Conservation (phyloP, 2,888 invertebrate species). For the Eupithecia subfuscata region DNA sequence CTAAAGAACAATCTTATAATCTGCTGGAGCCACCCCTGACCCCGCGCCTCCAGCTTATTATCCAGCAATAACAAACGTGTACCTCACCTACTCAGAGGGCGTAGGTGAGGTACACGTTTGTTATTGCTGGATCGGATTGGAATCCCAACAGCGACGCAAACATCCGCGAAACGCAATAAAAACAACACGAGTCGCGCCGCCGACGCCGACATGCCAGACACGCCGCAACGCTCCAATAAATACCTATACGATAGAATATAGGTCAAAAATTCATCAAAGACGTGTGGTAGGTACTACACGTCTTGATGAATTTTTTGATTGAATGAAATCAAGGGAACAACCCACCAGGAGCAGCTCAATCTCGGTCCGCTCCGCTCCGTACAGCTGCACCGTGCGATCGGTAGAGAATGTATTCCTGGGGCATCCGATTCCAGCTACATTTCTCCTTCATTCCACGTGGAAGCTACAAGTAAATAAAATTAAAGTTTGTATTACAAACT, state of each 20-base stretch:
- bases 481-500: too few species aligned
- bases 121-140: conserved; percentile 26
- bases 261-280: too few species aligned
- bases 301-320: background rate
- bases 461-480: too few species aligned
- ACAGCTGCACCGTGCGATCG: too few species aligned
- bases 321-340: background rate
- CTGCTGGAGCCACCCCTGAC: background rate
- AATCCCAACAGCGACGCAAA: conserved; percentile 24
- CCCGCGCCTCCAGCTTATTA: background rate
- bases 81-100: too few species aligned
- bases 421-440: too few species aligned
- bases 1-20: background rate
- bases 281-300: background rate
- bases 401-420: too few species aligned
- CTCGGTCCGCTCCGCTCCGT: too few species aligned
- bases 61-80: too few species aligned
- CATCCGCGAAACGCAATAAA: conserved; percentile 23
- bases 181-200: background rate
- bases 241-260: background rate
- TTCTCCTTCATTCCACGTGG: too few species aligned
- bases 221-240: background rate
- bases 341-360: background rate
- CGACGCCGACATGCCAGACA: background rate
- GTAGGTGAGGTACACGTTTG: conserved; percentile 19